phyloP scores from a whole-genome alignment of 2,888 invertebrate genomes.

The Ophion obscuratus region DNA sequence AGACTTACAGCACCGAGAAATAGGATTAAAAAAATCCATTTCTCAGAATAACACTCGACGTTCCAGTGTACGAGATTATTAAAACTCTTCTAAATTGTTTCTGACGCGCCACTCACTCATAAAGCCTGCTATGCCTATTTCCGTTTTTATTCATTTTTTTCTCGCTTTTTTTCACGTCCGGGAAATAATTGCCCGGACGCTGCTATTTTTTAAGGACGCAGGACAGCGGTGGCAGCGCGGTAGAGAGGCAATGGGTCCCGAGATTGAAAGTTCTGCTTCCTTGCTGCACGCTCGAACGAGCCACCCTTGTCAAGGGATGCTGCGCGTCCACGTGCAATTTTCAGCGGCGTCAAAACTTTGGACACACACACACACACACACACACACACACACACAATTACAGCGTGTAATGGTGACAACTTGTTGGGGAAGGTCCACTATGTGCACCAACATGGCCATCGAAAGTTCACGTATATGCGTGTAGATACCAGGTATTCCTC shows the following conservation, averaged over 20 bases:
- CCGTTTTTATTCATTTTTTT: slow-evolving; percentile 1
- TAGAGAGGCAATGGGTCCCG: slow-evolving; percentile 18
- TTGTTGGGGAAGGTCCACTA: too few relatives aligned
- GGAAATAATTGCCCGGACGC: slow-evolving; percentile 57
- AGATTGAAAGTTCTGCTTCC: slow-evolving; percentile 61
- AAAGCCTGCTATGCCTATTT: slow-evolving; percentile 23
- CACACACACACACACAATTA: not conserved
- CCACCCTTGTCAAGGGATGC: slow-evolving; percentile 36
- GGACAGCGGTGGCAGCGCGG: slow-evolving; percentile 10
- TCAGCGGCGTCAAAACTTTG: slow-evolving; percentile 42
- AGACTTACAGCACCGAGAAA: not conserved
- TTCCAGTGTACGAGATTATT: slow-evolving; percentile 34
- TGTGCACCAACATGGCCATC: too few relatives aligned
- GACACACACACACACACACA: slow-evolving; percentile 16
- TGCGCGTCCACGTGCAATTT: slow-evolving; percentile 47
- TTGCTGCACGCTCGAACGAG: slow-evolving; percentile 51
- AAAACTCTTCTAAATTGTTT: slow-evolving; percentile 41
- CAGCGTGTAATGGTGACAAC: too few relatives aligned
- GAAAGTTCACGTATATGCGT: not conserved
- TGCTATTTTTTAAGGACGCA: slow-evolving; percentile 42
- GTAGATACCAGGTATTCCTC: not conserved
- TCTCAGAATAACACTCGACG: slow-evolving; percentile 12
- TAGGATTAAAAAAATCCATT: not conserved
- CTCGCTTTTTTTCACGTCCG: slow-evolving; percentile 33
- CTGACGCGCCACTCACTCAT: slow-evolving; percentile 30